Evolutionary conservation across 2,113 vertebrate genomes (phyloP).

Genomic region (Emydocephalus ijimae): DNA sequence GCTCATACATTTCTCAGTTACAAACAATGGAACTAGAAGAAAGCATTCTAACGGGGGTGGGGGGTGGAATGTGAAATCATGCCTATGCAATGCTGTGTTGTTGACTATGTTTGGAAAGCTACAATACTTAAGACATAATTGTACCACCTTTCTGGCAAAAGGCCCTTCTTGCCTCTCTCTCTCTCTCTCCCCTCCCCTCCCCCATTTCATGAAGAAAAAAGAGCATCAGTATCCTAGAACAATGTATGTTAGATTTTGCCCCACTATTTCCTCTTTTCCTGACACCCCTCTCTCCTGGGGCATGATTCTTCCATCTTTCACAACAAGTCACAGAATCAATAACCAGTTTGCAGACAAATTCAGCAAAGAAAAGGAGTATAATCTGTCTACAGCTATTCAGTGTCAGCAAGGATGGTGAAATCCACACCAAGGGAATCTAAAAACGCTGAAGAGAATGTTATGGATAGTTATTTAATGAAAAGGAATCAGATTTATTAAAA

Average conservation of each 20-base stretch:
- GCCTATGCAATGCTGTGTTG: slow-evolving; percentile 52
- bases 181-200: not conserved
- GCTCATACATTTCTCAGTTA: slow-evolving; percentile 67
- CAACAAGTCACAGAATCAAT: slow-evolving; percentile 54
- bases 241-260: rapidly evolving
- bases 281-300: slow-evolving; percentile 17
- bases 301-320: slow-evolving; percentile 48
- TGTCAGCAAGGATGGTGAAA: slow-evolving; percentile 16
- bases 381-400: slow-evolving; percentile 46
- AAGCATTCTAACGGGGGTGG: slow-evolving; percentile 66
- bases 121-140: slow-evolving; percentile 4
- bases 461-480: slow-evolving; percentile 60
- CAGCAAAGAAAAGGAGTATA: slow-evolving; percentile 6
- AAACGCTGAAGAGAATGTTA: slow-evolving; percentile 61
- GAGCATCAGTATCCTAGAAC: not conserved
- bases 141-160: not conserved
- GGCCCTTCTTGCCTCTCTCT: not conserved
- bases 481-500: slow-evolving; percentile 43
- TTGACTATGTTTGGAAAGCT: slow-evolving; percentile 7
- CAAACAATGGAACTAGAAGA: slow-evolving; percentile 58
- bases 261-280: slow-evolving; percentile 17
- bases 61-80: slow-evolving; percentile 67
- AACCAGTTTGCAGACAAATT: slow-evolving; percentile 41
- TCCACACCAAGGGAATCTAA: slow-evolving; percentile 59
- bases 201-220: rapidly evolving